These are phyloP conservation scores for Belonocnema kinseyi DNA, from an alignment of 1,140 invertebrate species.

Conservation along the genomic window DNA sequence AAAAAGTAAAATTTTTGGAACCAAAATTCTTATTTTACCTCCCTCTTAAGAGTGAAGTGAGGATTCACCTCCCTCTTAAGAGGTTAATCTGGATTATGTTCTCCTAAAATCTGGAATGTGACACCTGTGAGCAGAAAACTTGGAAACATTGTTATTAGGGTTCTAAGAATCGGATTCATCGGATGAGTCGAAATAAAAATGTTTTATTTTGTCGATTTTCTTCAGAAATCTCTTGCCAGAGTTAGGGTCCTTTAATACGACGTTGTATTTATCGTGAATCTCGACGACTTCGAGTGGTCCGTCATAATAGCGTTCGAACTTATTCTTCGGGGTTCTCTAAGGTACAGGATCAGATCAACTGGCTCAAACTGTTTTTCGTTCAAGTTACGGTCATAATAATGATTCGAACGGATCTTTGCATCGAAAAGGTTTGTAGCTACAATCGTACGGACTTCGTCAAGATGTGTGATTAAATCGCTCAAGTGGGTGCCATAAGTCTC, in stretches of 20 bases:
- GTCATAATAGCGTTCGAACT: neutral
- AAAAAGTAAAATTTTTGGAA: too few relatives aligned
- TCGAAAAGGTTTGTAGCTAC: too few relatives aligned
- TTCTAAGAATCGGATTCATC: too few relatives aligned
- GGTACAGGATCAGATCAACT: too few relatives aligned
- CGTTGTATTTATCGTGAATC: neutral
- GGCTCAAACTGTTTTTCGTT: too few relatives aligned
- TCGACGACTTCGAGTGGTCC: neutral
- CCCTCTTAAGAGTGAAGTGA: neutral
- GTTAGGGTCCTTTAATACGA: neutral
- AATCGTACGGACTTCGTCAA: too few relatives aligned
- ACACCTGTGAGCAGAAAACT: neutral
- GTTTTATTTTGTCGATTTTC: neutral
- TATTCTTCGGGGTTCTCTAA: too few relatives aligned
- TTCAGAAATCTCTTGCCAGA: neutral
- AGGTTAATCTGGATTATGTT: neutral
- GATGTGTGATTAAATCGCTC: too few relatives aligned
- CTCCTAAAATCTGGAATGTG: neutral
- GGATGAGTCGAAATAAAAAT: neutral
- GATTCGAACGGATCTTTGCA: too few relatives aligned
- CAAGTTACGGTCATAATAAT: too few relatives aligned
- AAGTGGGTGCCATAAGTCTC: too few relatives aligned
- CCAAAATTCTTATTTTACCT: too few relatives aligned
- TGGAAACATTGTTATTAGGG: neutral
- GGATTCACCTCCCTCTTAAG: neutral